These are phyloP conservation scores for Ladona fulva DNA, from an alignment of 1,140 invertebrate genomes.

Conservation along the genomic window DNA sequence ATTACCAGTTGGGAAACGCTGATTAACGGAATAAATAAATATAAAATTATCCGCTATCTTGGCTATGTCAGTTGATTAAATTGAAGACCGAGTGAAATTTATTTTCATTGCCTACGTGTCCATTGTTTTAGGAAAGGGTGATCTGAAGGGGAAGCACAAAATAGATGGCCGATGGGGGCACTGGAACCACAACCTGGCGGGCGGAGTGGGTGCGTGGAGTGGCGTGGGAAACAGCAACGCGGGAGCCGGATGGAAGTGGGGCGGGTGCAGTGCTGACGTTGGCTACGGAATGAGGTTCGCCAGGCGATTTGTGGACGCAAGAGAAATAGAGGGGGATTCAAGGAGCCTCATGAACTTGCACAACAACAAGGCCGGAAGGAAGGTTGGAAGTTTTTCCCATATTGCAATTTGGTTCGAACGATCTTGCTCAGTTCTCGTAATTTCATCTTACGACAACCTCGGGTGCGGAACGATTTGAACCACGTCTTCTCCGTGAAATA, in stretches of 20 bases:
- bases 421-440: no score
- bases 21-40: no score
- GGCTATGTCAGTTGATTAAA: no score
- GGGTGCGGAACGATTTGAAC: no score
- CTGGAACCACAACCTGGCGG: conserved; percentile 12
- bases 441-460: no score
- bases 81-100: no score
- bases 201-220: background rate
- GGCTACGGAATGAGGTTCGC: conserved; percentile 68
- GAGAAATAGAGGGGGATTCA: conserved; percentile 73
- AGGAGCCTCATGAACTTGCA: conserved; percentile 92
- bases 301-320: conserved; percentile 71
- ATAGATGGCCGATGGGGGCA: background rate
- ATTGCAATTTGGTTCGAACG: no score
- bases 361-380: conserved; percentile 89
- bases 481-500: no score
- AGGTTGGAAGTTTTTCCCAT: conserved; percentile 51
- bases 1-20: no score
- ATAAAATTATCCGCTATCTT: no score
- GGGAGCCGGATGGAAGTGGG: conserved; percentile 64
- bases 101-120: no score
- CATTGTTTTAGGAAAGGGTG: no score
- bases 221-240: conserved; percentile 15
- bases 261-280: conserved; percentile 76
- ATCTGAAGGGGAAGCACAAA: conserved; percentile 19